Evolutionary conservation across 2,888 invertebrate genomes (phyloP), one percentile per base, ranked within the genome.

Genomic region (Trissolcus japonicus): DNA sequence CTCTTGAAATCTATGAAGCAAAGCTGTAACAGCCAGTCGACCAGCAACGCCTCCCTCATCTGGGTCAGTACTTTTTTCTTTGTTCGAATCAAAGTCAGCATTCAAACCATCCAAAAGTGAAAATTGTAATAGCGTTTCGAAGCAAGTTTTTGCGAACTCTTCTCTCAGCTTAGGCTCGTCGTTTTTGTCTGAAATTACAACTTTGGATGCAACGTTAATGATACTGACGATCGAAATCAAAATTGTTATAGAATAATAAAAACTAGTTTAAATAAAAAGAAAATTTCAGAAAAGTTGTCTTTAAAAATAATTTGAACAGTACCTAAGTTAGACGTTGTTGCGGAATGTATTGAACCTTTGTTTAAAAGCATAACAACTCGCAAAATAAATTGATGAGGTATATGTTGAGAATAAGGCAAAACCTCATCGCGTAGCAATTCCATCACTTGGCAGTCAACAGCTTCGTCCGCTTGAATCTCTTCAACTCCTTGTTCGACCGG

Each of bases 81-180:
- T 80, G 19, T 69, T 80, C 7, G 75, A 80, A 56, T 87, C 86
- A 13, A 87, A 81, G 57, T 90, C 89, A 21, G 84, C 86, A 56
- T 87, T 89, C 46, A 93, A 90, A 76, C 95, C 95, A 82, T 95
- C 95, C 4, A 95, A 90, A 86, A 95, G 92, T 0, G 98, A 98
- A 90, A 98, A 98, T 89, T 98, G 97, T 54, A 98, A 91, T 21
- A 98, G 90, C 0, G 98, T 98, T 90, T 98, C 98, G 86, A 98
- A 98, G 87, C 98, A 98, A 0, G 95, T 95, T 86, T 98, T 95
- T 53, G 98, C 98, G 90, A 98, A 98, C 87, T 98, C 98, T 90
- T 98, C 98, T 16, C 98, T 90, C 80, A 98, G 91, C 76, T 96
- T 94, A 0, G 88, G 86, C 72, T 89, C 89, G 2, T 85, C 84